Evolutionary conservation across 1,140 invertebrate species (phyloP).

Genomic region (Coelopa frigida): DNA sequence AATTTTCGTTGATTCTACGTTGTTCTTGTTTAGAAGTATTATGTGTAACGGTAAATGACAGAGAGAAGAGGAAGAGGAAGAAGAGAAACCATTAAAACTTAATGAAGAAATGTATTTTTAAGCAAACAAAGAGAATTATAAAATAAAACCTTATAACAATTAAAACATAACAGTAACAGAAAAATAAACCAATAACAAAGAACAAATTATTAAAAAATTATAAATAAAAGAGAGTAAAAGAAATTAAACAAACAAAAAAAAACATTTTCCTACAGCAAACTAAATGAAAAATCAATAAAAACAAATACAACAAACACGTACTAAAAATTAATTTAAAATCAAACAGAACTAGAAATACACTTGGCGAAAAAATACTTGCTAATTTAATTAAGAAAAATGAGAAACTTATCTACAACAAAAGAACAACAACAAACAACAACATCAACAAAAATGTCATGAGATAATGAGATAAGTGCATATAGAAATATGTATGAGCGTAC

Average conservation of each 20-base stretch:
- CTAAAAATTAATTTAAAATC: neutral
- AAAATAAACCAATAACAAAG: conserved; percentile 1
- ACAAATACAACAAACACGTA: neutral
- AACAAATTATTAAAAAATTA: conserved; percentile 1
- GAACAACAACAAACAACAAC: too few relatives aligned
- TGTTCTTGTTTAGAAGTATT: conserved; percentile 27
- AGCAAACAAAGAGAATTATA: conserved; percentile 7
- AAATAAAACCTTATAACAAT: conserved; percentile 12
- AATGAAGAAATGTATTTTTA: conserved; percentile 4
- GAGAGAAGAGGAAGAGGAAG: conserved; percentile 10
- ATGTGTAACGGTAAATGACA: conserved; percentile 13
- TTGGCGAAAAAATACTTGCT: too few relatives aligned
- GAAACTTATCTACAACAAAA: too few relatives aligned
- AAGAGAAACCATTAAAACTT: conserved; percentile 4
- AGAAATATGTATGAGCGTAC: too few relatives aligned
- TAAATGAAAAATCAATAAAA: conserved; percentile 1
- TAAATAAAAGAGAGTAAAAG: conserved; percentile 4
- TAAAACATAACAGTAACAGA: conserved; percentile 1
- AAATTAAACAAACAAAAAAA: conserved; percentile 3
- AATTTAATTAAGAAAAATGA: too few relatives aligned
- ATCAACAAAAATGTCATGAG: too few relatives aligned
- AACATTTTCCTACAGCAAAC: conserved; percentile 1
- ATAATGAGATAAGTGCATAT: too few relatives aligned
- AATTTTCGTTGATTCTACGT: conserved; percentile 11
- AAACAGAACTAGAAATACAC: neutral